Conservation (phyloP, 2,113 vertebrate genomes). For the Sciurus niger region DNA sequence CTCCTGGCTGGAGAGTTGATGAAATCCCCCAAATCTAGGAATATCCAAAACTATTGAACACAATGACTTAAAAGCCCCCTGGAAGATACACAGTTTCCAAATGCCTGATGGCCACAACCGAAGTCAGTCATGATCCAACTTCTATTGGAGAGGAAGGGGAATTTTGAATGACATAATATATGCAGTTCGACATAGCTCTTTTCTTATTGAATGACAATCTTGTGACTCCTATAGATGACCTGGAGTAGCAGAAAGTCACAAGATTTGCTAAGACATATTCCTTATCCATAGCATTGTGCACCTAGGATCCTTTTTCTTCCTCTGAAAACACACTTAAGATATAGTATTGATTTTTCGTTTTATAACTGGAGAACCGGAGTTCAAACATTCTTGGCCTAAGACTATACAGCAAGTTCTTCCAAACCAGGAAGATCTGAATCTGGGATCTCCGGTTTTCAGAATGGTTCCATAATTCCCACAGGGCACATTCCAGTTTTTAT, state of each 20-base stretch:
- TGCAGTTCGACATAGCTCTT: background rate
- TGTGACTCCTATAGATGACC: background rate
- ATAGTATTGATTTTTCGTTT: background rate
- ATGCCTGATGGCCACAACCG: background rate
- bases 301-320: background rate
- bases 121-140: background rate
- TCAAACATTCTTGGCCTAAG: slow-evolving; percentile 45
- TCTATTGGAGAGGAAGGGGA: background rate
- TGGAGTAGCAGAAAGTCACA: background rate
- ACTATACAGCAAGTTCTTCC: slow-evolving; percentile 31
- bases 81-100: background rate
- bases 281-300: background rate
- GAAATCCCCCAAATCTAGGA: background rate
- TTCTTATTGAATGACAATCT: background rate
- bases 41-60: background rate
- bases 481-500: slow-evolving; percentile 57
- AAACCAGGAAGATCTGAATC: slow-evolving; percentile 27
- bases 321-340: slow-evolving; percentile 14
- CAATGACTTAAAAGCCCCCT: background rate
- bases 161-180: background rate
- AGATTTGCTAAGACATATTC: background rate
- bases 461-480: background rate
- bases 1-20: background rate
- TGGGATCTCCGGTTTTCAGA: slow-evolving; percentile 37
- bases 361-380: slow-evolving; percentile 60